phyloP scores from a whole-genome alignment of 2,888 invertebrate genomes.

The Maniola hyperantus region DNA sequence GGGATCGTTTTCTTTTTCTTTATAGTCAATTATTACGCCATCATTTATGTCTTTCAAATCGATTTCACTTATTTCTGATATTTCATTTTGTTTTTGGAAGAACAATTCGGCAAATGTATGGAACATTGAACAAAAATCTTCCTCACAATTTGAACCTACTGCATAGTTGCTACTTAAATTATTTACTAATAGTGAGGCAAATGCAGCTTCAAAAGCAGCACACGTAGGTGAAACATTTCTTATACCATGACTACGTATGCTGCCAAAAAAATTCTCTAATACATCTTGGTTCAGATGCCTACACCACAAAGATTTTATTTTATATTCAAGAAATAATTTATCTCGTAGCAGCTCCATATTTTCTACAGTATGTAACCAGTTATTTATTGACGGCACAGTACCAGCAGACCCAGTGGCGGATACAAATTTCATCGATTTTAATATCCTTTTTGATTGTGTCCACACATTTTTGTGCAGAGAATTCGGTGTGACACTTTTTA shows the following conservation, averaged over 20 bases:
- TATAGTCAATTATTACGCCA: neutral
- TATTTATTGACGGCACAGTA: neutral
- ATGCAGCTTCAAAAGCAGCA: conserved; percentile 17
- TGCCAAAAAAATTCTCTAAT: conserved; percentile 14
- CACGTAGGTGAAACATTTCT: conserved; percentile 18
- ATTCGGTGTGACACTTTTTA: conserved; percentile 2
- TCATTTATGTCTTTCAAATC: neutral
- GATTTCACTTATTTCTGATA: neutral
- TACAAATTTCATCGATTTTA: conserved; percentile 6
- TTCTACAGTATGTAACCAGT: conserved; percentile 4
- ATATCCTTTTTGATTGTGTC: neutral
- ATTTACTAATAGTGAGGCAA: conserved; percentile 10
- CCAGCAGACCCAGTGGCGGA: neutral
- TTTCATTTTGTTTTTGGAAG: neutral
- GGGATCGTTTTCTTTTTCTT: neutral
- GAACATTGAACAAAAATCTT: neutral
- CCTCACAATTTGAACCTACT: neutral
- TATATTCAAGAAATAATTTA: neutral
- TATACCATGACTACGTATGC: conserved; percentile 19
- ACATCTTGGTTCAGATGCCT: neutral
- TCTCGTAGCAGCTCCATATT: neutral
- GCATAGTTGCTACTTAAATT: conserved; percentile 14
- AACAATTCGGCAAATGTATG: conserved; percentile 3
- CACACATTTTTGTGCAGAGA: conserved; percentile 1
- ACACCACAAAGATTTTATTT: conserved; percentile 1